Evolutionary conservation across 2,888 invertebrate species (phyloP), one percentile per base, ranked within the genome.

Genomic region (Tachina grossa): DNA sequence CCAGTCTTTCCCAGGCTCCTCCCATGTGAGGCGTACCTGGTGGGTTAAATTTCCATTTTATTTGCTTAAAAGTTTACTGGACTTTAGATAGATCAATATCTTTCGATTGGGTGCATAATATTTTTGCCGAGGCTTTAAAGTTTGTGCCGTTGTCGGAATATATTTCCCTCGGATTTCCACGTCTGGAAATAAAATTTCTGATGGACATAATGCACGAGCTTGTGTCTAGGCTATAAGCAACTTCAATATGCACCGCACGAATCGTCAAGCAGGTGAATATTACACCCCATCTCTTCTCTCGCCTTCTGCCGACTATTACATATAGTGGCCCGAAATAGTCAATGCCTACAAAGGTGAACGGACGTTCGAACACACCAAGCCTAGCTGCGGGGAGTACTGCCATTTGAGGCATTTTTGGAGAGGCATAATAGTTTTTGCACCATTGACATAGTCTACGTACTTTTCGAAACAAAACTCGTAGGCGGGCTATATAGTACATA

Each of bases 281-380:
- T 14, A 86, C 87, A 1, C 84, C 84, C 87, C 87, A 88, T 45
- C 81, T 57, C n/a, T 88, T 88, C 51, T 88, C 87, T 5, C 55
- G 45, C 8, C 80, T 65, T 65, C 84, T 72, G 14, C 87, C 87
- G 16, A 86, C 55, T 13, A 72, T 66, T 6, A 85, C 86, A 11
- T 66, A 43, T 0, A 88, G 11, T 14, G 87, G 87, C 1, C 87
- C 87, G 49, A 88, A 88, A 45, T 82, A 88, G 22, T 88, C 87
- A 13, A 88, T 49, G 19, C 84, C 87, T 1, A 83, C 85, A n/a
- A 75, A 87, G 2, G 86, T 87, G 16, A 88, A 88, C 2, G 86
- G 87, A 2, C 84, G 83, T 69, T 87, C 71, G 43, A 83, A 85
- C 8, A 41, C 78, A 5, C 78, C 83, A n/a, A 86, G 57, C 41